These are phyloP conservation scores for Eubasilissa splendida DNA, from an alignment of 2,888 invertebrate species.

Conservation along the genomic window DNA sequence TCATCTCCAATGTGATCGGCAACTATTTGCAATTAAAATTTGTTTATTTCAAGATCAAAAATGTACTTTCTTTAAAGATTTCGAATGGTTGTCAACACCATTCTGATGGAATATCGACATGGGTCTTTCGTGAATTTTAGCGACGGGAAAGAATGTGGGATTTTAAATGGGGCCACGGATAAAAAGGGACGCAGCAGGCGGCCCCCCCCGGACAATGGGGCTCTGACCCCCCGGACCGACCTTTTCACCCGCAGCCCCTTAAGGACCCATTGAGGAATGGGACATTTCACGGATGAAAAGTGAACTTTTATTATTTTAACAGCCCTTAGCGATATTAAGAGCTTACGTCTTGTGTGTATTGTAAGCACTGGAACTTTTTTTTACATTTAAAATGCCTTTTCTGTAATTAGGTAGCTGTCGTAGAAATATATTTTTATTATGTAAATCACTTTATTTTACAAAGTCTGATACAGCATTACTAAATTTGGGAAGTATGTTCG, in stretches of 20 bases:
- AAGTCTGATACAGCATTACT: too few species aligned
- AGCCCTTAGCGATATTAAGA: constrained; percentile 5
- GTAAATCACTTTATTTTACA: too few species aligned
- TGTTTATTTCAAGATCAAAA: too few species aligned
- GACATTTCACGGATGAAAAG: constrained; percentile 21
- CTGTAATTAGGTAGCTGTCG: too few species aligned
- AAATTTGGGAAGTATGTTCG: too few species aligned
- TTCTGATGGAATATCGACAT: constrained; percentile 28
- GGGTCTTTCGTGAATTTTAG: constrained; percentile 19
- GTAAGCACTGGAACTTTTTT: too few species aligned
- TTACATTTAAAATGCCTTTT: too few species aligned
- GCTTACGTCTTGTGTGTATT: neutral
- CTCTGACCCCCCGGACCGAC: constrained; percentile 38
- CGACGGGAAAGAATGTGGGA: constrained; percentile 37
- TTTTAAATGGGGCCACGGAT: constrained; percentile 27
- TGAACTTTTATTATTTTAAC: constrained; percentile 21
- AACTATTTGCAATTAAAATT: too few species aligned
- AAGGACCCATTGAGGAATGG: neutral
- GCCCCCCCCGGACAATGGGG: constrained; percentile 4
- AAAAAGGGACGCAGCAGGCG: constrained; percentile 33
- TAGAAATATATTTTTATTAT: too few species aligned
- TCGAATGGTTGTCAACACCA: neutral
- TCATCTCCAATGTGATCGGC: too few species aligned
- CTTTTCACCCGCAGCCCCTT: constrained; percentile 42
- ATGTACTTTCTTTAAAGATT: too few species aligned